A percentile compares a stretch with the other conserved stretches of the same genome.
phyloP scores from a whole-genome alignment of 2,888 invertebrate genomes.

The Tinea semifulvella region DNA sequence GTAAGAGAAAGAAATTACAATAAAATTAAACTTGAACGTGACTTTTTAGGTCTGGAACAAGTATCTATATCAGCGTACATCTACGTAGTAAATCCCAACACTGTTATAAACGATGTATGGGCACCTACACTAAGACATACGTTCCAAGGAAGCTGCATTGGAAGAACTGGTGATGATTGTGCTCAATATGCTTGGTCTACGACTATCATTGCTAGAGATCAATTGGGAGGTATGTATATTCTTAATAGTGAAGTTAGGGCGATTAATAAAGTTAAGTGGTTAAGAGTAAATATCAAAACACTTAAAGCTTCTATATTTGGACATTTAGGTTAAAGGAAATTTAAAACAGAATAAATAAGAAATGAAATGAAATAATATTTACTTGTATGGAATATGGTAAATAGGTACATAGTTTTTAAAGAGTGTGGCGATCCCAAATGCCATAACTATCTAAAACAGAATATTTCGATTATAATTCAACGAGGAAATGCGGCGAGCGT shows the following conservation, averaged over 20 bases:
- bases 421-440: too few species aligned
- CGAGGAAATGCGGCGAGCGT: background rate
- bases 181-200: slow-evolving; percentile 74
- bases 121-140: slow-evolving; percentile 69
- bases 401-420: too few species aligned
- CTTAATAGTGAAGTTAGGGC: background rate
- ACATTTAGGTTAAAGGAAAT: background rate
- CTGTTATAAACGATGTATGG: slow-evolving; percentile 47
- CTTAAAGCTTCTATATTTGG: too few species aligned
- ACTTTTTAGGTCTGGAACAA: slow-evolving; percentile 42
- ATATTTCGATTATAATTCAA: too few species aligned
- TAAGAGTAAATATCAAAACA: too few species aligned
- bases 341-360: background rate
- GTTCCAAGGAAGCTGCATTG: slow-evolving; percentile 72
- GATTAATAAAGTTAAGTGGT: too few species aligned
- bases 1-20: too few species aligned
- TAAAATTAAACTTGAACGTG: too few species aligned
- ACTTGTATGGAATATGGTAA: too few species aligned
- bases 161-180: slow-evolving; percentile 65
- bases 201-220: slow-evolving; percentile 73
- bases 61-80: slow-evolving; percentile 48
- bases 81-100: slow-evolving; percentile 37
- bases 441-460: too few species aligned
- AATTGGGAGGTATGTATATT: slow-evolving; percentile 62
- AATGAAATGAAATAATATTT: background rate